phyloP scores from a whole-genome alignment of 2,888 invertebrate genomes.

The Apoda limacodes region DNA sequence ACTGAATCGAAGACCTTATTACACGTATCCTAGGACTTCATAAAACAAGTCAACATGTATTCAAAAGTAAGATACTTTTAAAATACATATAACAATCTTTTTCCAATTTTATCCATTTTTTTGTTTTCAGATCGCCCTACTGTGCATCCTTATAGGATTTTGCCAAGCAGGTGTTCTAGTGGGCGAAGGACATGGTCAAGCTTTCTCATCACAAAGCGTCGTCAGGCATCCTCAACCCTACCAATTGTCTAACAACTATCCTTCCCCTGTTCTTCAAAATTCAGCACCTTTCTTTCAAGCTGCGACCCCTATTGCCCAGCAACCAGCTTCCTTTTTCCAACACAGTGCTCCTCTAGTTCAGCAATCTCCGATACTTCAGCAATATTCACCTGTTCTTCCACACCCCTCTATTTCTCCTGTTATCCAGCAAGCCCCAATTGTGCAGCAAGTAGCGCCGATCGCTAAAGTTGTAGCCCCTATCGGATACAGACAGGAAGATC shows the following conservation, averaged over 20 bases:
- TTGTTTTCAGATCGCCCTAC: constrained; percentile 43
- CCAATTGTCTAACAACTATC: constrained; percentile 31
- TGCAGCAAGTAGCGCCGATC: constrained; percentile 25
- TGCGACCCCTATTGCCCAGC: constrained; percentile 14
- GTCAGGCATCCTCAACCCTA: constrained; percentile 46
- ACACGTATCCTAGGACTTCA: constrained; percentile 44
- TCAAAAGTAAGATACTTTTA: constrained; percentile 41
- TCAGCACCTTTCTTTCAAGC: constrained; percentile 25
- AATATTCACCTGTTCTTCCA: constrained; percentile 21
- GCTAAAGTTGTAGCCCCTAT: constrained; percentile 31
- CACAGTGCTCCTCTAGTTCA: constrained; percentile 10
- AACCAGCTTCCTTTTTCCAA: constrained; percentile 10
- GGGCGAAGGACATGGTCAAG: constrained; percentile 39
- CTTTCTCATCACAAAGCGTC: constrained; percentile 56
- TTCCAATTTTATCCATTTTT: constrained; percentile 1
- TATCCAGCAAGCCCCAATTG: constrained; percentile 31
- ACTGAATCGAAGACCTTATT: constrained; percentile 40
- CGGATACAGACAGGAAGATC: constrained; percentile 29
- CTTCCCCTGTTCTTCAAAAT: constrained; percentile 29
- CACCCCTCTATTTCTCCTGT: constrained; percentile 32
- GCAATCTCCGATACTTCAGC: constrained; percentile 5
- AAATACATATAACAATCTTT: constrained; percentile 8
- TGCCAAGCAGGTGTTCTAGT: constrained; percentile 54
- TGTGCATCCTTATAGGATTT: constrained; percentile 50
- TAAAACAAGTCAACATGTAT: constrained; percentile 51